phyloP scores from a whole-genome alignment of 2,888 invertebrate species.

The Cenopis cana region DNA sequence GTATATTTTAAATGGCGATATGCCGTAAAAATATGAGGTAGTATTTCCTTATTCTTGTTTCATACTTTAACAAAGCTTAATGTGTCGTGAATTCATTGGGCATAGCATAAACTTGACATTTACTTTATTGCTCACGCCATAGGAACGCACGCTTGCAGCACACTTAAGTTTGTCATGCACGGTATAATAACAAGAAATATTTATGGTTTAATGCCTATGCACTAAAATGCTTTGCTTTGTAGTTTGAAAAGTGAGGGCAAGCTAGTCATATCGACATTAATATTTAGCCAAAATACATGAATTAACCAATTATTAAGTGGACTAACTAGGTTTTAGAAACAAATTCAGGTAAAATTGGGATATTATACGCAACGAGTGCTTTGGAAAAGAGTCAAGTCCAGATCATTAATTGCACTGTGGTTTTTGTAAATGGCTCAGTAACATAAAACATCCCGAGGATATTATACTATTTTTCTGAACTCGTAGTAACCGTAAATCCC shows the following conservation, averaged over 20 bases:
- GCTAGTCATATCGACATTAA: background rate
- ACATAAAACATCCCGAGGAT: background rate
- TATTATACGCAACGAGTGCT: background rate
- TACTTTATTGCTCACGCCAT: constrained; percentile 39
- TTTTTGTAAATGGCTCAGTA: background rate
- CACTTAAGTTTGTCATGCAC: constrained; percentile 27
- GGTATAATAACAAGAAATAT: constrained; percentile 16
- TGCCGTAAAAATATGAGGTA: background rate
- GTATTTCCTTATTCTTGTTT: constrained; percentile 22
- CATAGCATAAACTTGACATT: constrained; percentile 39
- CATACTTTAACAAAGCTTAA: constrained; percentile 28
- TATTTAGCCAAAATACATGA: background rate
- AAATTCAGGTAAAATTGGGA: background rate
- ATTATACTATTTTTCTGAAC: background rate
- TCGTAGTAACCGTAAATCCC: background rate
- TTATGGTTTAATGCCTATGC: constrained; percentile 14
- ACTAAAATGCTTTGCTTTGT: background rate
- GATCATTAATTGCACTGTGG: background rate
- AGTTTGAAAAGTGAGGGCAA: background rate
- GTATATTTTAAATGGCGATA: background rate
- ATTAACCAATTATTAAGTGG: background rate
- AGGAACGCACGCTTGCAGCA: constrained; percentile 38
- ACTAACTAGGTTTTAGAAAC: background rate
- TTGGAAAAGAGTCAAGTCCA: background rate
- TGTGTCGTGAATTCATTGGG: constrained; percentile 34